These are phyloP conservation scores for Anarsia innoxiella DNA, from an alignment of 2,888 invertebrate species.

Conservation along the genomic window DNA sequence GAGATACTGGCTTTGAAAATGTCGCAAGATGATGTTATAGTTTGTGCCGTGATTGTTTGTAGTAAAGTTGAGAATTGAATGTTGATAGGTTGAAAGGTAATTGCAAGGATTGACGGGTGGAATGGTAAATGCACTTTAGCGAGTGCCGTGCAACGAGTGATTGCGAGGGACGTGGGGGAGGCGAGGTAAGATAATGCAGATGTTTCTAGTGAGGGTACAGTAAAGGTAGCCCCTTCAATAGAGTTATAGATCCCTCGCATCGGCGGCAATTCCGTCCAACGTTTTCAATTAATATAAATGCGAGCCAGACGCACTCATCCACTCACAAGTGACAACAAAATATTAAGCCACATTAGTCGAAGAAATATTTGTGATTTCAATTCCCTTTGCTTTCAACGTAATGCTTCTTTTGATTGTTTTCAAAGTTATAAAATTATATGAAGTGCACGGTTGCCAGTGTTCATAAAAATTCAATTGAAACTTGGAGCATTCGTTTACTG, in stretches of 20 bases:
- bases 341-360: constrained; percentile 1
- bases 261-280: constrained; percentile 56
- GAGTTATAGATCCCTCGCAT: constrained; percentile 30
- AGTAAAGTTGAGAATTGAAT: constrained; percentile 26
- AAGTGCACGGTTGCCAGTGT: constrained; percentile 38
- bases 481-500: constrained; percentile 46
- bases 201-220: constrained; percentile 41
- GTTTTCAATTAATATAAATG: constrained; percentile 68
- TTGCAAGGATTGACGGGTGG: constrained; percentile 56
- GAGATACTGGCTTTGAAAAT: constrained; percentile 28
- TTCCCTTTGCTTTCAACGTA: not conserved
- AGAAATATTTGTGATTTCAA: constrained; percentile 5
- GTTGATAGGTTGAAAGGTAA: constrained; percentile 26
- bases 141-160: constrained; percentile 62
- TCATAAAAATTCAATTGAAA: constrained; percentile 57
- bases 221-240: constrained; percentile 22
- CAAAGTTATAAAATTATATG: constrained; percentile 38
- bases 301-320: constrained; percentile 25
- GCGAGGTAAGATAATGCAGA: constrained; percentile 74
- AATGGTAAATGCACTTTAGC: constrained; percentile 68
- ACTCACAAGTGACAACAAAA: constrained; percentile 10
- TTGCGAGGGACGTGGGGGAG: constrained; percentile 51
- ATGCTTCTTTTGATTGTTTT: constrained; percentile 10
- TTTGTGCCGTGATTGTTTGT: not conserved
- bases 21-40: constrained; percentile 11